Conservation (phyloP, 1,140 invertebrate species). For the Sarcophaga peregrina region DNA sequence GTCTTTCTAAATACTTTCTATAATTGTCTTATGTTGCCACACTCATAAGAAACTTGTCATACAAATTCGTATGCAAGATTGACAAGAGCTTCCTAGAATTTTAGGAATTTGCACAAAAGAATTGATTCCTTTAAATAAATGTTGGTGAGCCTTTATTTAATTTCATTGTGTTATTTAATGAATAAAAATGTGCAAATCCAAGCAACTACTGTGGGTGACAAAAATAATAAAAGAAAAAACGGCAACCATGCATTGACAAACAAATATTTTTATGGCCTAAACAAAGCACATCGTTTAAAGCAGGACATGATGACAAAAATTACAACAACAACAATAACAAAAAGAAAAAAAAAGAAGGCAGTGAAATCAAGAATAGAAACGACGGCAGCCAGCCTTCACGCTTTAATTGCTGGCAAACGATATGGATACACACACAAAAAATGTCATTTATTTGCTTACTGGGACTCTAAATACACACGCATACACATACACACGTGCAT, state of each 20-base stretch:
- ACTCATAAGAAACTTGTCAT: too few relatives aligned
- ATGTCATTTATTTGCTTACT: conserved; percentile 58
- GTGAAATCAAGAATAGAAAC: conserved; percentile 45
- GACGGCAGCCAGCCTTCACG: conserved; percentile 59
- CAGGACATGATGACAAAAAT: conserved; percentile 50
- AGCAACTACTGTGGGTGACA: conserved; percentile 51
- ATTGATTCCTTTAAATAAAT: neutral
- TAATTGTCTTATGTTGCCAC: too few relatives aligned
- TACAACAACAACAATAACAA: too few relatives aligned
- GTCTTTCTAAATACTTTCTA: too few relatives aligned
- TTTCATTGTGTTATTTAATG: neutral
- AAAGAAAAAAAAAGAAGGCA: conserved; percentile 59
- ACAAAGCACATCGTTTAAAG: conserved; percentile 13
- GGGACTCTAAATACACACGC: conserved; percentile 44
- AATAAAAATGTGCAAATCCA: neutral
- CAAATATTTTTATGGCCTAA: neutral
- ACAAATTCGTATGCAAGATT: too few relatives aligned
- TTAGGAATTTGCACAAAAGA: too few relatives aligned
- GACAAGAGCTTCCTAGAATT: too few relatives aligned
- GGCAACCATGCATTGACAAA: neutral
- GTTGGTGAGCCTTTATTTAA: conserved; percentile 6
- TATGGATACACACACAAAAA: conserved; percentile 46
- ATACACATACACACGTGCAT: too few relatives aligned
- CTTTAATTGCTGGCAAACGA: conserved; percentile 64
- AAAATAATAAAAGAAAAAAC: conserved; percentile 52